Evolutionary conservation across 2,888 invertebrate species (phyloP).

Genomic region (Sclerodermus sp.): DNA sequence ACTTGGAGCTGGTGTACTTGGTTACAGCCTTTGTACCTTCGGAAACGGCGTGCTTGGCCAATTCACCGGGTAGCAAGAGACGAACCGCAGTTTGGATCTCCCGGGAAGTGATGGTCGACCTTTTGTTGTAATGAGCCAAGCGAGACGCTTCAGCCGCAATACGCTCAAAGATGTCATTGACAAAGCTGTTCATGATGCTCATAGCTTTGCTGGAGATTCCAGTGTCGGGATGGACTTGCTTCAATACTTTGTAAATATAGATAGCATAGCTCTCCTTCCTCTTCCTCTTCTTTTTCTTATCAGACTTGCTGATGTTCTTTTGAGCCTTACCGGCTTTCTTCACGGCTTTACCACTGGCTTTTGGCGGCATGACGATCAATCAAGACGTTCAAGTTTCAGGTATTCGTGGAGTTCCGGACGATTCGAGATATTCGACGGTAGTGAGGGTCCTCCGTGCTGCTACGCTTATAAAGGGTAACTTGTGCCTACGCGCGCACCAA

Average conservation of each 20-base stretch:
- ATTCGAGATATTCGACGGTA: too few relatives aligned
- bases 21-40: conserved; percentile 69
- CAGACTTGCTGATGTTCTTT: conserved; percentile 52
- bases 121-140: conserved; percentile 46
- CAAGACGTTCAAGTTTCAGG: too few relatives aligned
- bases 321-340: conserved; percentile 60
- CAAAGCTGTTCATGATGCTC: conserved; percentile 62
- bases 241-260: conserved; percentile 62
- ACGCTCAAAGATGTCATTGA: conserved; percentile 40
- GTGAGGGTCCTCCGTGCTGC: too few relatives aligned
- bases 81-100: conserved; percentile 73
- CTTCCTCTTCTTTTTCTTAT: conserved; percentile 53
- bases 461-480: too few relatives aligned
- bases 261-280: conserved; percentile 59
- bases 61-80: conserved; percentile 70
- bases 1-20: conserved; percentile 59
- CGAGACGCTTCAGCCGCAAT: conserved; percentile 39
- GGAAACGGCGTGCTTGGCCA: conserved; percentile 72
- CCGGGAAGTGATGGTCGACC: conserved; percentile 68
- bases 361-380: conserved; percentile 47
- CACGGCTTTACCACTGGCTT: conserved; percentile 56
- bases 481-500: too few relatives aligned
- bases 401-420: too few relatives aligned
- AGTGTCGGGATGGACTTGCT: conserved; percentile 62
- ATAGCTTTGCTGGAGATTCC: conserved; percentile 62